A percentile compares a stretch with the other conserved stretches of the same genome.
phyloP scores from a whole-genome alignment of 2,113 vertebrate genomes.

The Panthera uncia region DNA sequence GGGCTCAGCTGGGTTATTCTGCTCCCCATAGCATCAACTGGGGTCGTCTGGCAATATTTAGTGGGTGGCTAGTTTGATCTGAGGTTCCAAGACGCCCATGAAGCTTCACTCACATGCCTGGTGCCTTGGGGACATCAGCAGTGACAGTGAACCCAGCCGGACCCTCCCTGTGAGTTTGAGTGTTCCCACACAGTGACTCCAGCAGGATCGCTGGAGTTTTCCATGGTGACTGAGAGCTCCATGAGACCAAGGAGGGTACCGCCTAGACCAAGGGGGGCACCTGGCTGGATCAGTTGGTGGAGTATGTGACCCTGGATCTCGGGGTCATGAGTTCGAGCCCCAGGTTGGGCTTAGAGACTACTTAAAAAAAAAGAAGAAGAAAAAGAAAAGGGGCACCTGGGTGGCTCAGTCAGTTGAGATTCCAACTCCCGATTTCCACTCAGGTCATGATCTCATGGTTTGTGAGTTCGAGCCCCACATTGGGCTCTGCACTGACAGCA shows the following conservation, averaged over 20 bases:
- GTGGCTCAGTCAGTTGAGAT: too few relatives aligned
- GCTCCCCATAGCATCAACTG: not conserved
- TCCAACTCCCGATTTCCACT: too few relatives aligned
- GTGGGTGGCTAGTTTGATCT: not conserved
- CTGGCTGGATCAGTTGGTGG: not conserved
- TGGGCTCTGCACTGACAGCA: too few relatives aligned
- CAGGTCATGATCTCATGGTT: too few relatives aligned
- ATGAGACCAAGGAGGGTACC: not conserved
- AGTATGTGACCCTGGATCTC: not conserved
- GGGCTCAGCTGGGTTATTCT: not conserved
- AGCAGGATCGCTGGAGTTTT: not conserved
- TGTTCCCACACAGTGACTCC: not conserved
- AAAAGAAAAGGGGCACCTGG: too few relatives aligned
- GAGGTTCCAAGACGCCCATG: not conserved
- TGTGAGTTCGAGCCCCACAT: too few relatives aligned
- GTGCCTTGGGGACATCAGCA: not conserved
- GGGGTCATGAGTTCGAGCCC: not conserved
- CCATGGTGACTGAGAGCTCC: not conserved
- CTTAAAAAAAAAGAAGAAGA: not conserved
- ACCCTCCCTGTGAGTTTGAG: not conserved
- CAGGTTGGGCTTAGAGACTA: not conserved
- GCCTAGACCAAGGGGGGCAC: not conserved
- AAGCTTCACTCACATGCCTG: not conserved
- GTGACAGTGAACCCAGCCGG: not conserved
- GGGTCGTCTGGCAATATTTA: not conserved